A percentile compares a stretch with the other conserved stretches of the same genome.
Evolutionary conservation across 2,113 vertebrate genomes (phyloP).

Genomic region (Dolichallabes microphthalmus): DNA sequence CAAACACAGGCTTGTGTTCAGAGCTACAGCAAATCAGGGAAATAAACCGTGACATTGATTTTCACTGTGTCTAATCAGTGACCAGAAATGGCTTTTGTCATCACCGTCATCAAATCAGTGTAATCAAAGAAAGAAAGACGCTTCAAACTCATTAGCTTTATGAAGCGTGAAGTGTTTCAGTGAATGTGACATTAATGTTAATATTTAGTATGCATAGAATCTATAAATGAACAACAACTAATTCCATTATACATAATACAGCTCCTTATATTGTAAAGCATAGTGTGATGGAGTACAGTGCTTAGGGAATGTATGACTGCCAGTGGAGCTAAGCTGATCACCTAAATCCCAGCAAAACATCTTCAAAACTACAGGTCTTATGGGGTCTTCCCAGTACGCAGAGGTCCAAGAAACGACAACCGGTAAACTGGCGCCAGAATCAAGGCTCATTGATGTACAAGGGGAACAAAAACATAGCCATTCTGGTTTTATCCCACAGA

Average conservation of each 20-base stretch:
- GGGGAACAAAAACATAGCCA: too few relatives aligned
- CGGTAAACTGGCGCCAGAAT: too few relatives aligned
- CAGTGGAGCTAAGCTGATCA: neutral
- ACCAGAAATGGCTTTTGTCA: constrained; percentile 20
- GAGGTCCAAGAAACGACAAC: too few relatives aligned
- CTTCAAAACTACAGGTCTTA: too few relatives aligned
- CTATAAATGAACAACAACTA: neutral
- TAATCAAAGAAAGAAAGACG: constrained; percentile 10
- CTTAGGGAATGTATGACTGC: neutral
- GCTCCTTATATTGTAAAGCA: neutral
- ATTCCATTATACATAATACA: neutral
- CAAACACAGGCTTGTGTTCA: neutral
- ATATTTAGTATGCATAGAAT: neutral
- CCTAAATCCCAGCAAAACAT: neutral
- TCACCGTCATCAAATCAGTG: constrained; percentile 3
- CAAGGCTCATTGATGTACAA: too few relatives aligned
- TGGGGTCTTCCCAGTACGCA: too few relatives aligned
- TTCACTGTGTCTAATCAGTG: constrained; percentile 38
- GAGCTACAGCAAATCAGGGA: constrained; percentile 37
- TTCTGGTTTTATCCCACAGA: too few relatives aligned
- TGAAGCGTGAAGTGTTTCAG: neutral
- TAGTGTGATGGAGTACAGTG: neutral
- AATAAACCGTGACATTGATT: constrained; percentile 50
- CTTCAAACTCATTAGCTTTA: neutral
- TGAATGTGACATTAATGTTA: neutral